A percentile compares a stretch with the other conserved stretches of the same genome.
These are phyloP conservation scores for Theretra japonica DNA, from an alignment of 2,888 invertebrate genomes.

Conservation along the genomic window DNA sequence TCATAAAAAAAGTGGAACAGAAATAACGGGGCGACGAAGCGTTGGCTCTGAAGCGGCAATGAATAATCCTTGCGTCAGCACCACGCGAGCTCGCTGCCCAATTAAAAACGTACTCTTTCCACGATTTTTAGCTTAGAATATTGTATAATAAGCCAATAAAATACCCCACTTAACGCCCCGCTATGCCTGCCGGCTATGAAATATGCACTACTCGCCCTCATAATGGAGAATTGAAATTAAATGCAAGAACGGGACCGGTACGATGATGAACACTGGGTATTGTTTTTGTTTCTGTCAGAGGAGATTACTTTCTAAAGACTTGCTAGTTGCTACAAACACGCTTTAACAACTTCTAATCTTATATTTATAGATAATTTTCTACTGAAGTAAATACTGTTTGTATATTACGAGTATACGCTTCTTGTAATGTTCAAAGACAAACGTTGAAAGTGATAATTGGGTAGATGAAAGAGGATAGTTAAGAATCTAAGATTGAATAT, in stretches of 20 bases:
- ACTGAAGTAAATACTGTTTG: too few species aligned
- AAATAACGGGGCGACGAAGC: constrained; percentile 71
- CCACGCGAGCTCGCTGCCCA: constrained; percentile 81
- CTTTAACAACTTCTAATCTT: too few species aligned
- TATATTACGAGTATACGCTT: too few species aligned
- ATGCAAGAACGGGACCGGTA: constrained; percentile 65
- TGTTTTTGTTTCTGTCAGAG: background rate
- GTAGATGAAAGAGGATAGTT: too few species aligned
- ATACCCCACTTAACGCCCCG: constrained; percentile 82
- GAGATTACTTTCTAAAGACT: background rate
- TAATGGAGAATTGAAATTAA: constrained; percentile 78
- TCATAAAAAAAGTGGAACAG: constrained; percentile 62
- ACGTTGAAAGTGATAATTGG: too few species aligned
- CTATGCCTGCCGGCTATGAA: constrained; percentile 73
- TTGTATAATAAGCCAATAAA: constrained; percentile 85
- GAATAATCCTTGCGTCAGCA: constrained; percentile 82
- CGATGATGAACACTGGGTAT: constrained; percentile 53
- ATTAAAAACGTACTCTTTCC: constrained; percentile 85
- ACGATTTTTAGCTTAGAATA: constrained; percentile 85
- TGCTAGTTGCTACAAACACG: too few species aligned
- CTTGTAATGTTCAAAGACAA: too few species aligned
- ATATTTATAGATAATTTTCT: too few species aligned
- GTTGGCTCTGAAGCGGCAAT: constrained; percentile 79
- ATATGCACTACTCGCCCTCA: constrained; percentile 81
- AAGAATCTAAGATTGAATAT: too few species aligned